Percentiles rank a stretch among this genome's conserved stretches.
phyloP scores from a whole-genome alignment of 2,888 invertebrate genomes.

The Melipona beecheii region DNA sequence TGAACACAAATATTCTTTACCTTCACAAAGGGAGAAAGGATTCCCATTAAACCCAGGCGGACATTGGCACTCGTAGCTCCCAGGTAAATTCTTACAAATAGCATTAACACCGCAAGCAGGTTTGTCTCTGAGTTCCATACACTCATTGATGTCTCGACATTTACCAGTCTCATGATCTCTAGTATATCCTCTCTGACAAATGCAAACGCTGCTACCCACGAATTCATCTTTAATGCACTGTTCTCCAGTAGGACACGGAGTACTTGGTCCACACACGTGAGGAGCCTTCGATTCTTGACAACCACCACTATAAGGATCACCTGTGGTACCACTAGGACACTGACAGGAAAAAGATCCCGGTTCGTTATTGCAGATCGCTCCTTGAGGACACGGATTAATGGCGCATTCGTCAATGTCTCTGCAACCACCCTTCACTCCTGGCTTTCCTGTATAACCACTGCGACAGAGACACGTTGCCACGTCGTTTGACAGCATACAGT shows the following conservation, averaged over 20 bases:
- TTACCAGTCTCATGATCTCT: constrained; percentile 90
- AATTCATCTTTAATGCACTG: constrained; percentile 92
- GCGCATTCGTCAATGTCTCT: constrained; percentile 95
- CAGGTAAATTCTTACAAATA: constrained; percentile 95
- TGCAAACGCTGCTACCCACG: constrained; percentile 92
- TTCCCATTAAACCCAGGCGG: constrained; percentile 95
- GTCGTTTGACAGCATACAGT: constrained; percentile 94
- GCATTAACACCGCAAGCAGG: constrained; percentile 95
- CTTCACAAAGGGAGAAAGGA: constrained; percentile 93
- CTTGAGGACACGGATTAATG: constrained; percentile 91
- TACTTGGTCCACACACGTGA: constrained; percentile 89
- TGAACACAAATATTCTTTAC: constrained; percentile 73
- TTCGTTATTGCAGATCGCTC: constrained; percentile 95
- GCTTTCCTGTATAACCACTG: constrained; percentile 91
- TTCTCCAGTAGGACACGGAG: constrained; percentile 93
- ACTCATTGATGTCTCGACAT: constrained; percentile 95
- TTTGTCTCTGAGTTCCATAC: constrained; percentile 89
- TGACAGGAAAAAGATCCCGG: constrained; percentile 94
- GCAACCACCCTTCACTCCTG: constrained; percentile 89
- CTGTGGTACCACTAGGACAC: constrained; percentile 92
- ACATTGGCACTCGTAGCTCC: constrained; percentile 96
- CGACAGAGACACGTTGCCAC: constrained; percentile 93
- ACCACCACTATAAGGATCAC: constrained; percentile 92
- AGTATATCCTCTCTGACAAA: constrained; percentile 95
- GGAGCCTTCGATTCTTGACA: constrained; percentile 88